These are phyloP conservation scores for Antedon mediterranea DNA, from an alignment of 53 echinoderm and acorn worm genomes.

Conservation along the genomic window DNA sequence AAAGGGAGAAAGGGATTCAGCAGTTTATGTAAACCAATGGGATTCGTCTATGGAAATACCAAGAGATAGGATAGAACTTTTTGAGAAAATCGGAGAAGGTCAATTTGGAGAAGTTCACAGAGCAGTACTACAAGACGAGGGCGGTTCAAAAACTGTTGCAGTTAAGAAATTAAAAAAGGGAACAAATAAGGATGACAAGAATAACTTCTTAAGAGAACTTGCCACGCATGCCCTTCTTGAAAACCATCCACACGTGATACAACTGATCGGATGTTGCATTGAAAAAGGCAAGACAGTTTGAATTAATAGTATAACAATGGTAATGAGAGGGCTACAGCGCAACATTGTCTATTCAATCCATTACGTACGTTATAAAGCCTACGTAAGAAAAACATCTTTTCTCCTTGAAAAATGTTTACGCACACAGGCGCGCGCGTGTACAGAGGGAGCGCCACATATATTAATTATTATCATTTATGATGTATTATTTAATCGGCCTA, in stretches of 20 bases:
- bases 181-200: conserved; percentile 10
- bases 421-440: too few relatives aligned
- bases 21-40: conserved; percentile 32
- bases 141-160: conserved; percentile 4
- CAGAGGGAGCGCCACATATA: too few relatives aligned
- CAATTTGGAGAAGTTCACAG: conserved; percentile 40
- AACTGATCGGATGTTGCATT: conserved; percentile 34
- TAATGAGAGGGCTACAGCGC: too few relatives aligned
- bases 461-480: too few relatives aligned
- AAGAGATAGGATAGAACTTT: conserved; percentile 1
- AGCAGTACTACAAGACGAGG: background rate
- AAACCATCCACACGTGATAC: conserved; percentile 20
- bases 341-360: too few relatives aligned
- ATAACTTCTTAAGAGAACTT: conserved; percentile 37
- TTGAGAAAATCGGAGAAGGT: conserved; percentile 21
- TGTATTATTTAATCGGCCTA: background rate
- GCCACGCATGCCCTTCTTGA: conserved; percentile 32
- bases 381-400: too few relatives aligned
- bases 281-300: conserved; percentile 20
- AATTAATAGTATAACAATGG: too few relatives aligned
- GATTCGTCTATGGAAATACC: conserved; percentile 24
- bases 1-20: background rate
- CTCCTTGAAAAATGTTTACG: too few relatives aligned
- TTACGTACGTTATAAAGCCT: too few relatives aligned
- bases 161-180: conserved; percentile 30